Evolutionary conservation across 2,888 invertebrate genomes (phyloP), one percentile per base, ranked within the genome.

Genomic region (Eupelmus urozonus): DNA sequence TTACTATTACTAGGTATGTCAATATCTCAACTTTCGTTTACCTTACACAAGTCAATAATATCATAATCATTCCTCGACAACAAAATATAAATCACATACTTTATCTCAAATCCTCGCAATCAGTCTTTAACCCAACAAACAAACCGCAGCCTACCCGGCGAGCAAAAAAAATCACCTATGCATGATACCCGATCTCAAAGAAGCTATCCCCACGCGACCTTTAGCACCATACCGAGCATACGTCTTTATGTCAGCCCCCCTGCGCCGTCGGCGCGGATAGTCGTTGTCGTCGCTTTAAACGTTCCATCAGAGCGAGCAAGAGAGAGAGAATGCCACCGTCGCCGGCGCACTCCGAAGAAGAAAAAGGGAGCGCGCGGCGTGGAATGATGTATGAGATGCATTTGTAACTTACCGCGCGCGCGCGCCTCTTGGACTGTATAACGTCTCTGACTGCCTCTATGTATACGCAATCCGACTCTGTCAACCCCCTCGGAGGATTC

Each of bases 371-470:
- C 65, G 25, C 29, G 34, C 53, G 63, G 79, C 65, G 66, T 73
- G 72, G 81, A 83, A 85, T 85, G 85, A 85, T 84, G 82, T 83
- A 85, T 82, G 85, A 81, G 83, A 83, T 83, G 84, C 85, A 85
- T 85, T 85, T 84, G 84, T 84, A 84, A 85, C 84, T 82, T 81
- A 74, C 80, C 69, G 63, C 25, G 78, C 55, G 63, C 60, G 59
- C 20, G 49, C 49, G 11, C 16, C 40, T 3, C 53, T 70, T 60
- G 23, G 55, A 55, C 20, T 23, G 55, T 20, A 55, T 27, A 55
- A 40, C 45, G 45, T 51, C n/a, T n/a, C n/a, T n/a, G n/a, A n/a
- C n/a, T n/a, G n/a, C n/a, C n/a, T n/a, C n/a, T n/a, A n/a, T 2
- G 49, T 23, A 51, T 51, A 62, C 20, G 2, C 42, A 57, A 18